Evolutionary conservation across 1,140 invertebrate species (phyloP).

Genomic region (Pygmarrhopalites habei): DNA sequence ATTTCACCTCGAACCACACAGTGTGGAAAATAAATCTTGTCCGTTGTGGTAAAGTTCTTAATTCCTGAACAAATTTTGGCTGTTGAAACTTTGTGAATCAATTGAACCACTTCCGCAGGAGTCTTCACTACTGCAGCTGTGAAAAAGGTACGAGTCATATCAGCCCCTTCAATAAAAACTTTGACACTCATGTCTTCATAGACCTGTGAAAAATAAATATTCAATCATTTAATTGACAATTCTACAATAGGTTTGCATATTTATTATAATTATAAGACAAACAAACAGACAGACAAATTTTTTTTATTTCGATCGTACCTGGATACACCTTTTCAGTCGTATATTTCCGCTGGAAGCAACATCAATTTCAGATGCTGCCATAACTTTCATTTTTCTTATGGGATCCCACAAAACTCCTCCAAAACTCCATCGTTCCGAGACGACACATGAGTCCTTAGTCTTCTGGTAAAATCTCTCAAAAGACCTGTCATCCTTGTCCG

Average conservation of each 20-base stretch:
- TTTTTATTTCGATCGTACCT: too few relatives aligned
- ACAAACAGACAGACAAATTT: too few relatives aligned
- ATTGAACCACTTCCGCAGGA: constrained; percentile 14
- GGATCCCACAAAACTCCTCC: constrained; percentile 33
- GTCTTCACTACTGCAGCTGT: background rate
- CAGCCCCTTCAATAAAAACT: constrained; percentile 26
- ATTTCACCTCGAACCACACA: constrained; percentile 11
- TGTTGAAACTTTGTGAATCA: constrained; percentile 20
- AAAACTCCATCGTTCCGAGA: constrained; percentile 27
- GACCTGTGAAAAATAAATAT: constrained; percentile 10
- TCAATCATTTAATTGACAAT: too few relatives aligned
- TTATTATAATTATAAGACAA: too few relatives aligned
- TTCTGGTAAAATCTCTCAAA: constrained; percentile 25
- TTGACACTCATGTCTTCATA: constrained; percentile 20
- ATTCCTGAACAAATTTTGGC: constrained; percentile 25
- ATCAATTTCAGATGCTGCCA: constrained; percentile 23
- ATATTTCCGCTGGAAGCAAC: constrained; percentile 16
- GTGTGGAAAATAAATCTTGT: constrained; percentile 21
- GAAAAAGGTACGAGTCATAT: constrained; percentile 22
- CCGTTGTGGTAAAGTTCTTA: constrained; percentile 15
- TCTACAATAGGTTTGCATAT: too few relatives aligned
- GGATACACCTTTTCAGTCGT: constrained; percentile 17
- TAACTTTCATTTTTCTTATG: constrained; percentile 24
- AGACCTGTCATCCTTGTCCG: constrained; percentile 5
- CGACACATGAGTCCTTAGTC: constrained; percentile 3